Evolutionary conservation across 2,113 vertebrate genomes (phyloP), one percentile per base, ranked within the genome.

Genomic region (Amphiprion ocellaris): DNA sequence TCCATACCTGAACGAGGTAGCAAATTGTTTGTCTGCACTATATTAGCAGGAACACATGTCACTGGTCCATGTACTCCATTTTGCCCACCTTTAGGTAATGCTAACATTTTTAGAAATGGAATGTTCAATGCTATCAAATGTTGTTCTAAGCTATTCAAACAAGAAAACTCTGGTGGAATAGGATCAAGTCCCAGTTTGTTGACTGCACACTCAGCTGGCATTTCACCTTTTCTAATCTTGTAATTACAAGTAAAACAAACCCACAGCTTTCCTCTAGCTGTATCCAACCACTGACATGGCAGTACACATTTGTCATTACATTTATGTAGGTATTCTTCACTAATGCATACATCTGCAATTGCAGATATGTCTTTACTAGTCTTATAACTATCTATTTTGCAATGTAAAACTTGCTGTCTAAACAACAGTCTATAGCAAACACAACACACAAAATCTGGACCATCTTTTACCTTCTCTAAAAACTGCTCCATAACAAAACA

Each of bases 51-150:
- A 1, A 53, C 64, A 53, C 47, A 67, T 3, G 19, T 37, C 5
- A 52, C 19, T 1, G 64, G 64, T 8, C 28, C 64, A 16, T 67
- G 64, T 0, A 12, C 5, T 1, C 46, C 63, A 21, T 50, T 66
- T 66, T 21, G 63, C 1, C 46, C 16, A n/a, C 63, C 63, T 66
- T 33, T 50, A 1, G 46, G 46, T 1, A 66, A 26, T 2, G 46
- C 46, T 17, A 67, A 21, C 19, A 21, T 53, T 4, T 15, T 52
- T 37, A 49, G 37, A 39, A 15, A 52, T 33, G 15, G 46, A 0
- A 49, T 5, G 5, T 68, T 19, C 4, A 30, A 12, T n/a, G 63
- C 63, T 12, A 66, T 66, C 14, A 66, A 50, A n/a, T 66, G 63
- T 21, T 21, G 21, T 1, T 21, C 21, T 1, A 21, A 1, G 21